Evolutionary conservation across 2,113 vertebrate genomes (phyloP).

Genomic region (Ramphastos sulfuratus): DNA sequence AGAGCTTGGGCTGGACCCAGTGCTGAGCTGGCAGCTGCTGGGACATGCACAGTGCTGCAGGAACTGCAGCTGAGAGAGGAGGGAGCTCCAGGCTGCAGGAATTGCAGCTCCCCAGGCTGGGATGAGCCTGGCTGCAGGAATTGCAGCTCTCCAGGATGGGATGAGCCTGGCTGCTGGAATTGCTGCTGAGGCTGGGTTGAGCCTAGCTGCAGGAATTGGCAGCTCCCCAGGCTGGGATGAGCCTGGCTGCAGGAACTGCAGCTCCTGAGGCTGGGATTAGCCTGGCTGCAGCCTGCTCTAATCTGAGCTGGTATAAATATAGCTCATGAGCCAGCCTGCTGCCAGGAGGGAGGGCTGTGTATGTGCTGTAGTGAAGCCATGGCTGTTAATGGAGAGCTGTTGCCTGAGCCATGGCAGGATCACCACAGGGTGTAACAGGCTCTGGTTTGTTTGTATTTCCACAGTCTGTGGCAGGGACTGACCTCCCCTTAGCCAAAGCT

Average conservation of each 20-base stretch:
- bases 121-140: too few relatives aligned
- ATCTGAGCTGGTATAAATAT: neutral
- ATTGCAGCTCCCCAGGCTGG: too few relatives aligned
- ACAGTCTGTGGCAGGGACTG: neutral
- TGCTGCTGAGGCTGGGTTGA: too few relatives aligned
- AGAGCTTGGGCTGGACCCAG: neutral
- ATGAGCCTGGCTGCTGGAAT: too few relatives aligned
- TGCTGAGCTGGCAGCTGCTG: neutral
- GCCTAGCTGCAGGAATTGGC: too few relatives aligned
- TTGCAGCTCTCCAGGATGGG: too few relatives aligned
- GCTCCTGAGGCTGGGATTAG: neutral
- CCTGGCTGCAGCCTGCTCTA: neutral
- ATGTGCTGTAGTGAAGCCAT: neutral
- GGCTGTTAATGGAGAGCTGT: accelerated
- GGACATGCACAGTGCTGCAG: neutral
- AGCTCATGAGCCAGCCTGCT: neutral
- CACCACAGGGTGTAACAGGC: accelerated
- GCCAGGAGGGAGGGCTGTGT: neutral
- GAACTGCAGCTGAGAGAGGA: accelerated
- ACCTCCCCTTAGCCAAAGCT: neutral
- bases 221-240: too few relatives aligned
- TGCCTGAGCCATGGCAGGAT: accelerated
- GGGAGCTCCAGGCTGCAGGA: neutral
- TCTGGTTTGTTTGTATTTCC: neutral
- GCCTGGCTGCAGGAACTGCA: too few relatives aligned